phyloP scores from a whole-genome alignment of 2,888 invertebrate species.

The Rotaria macrura region DNA sequence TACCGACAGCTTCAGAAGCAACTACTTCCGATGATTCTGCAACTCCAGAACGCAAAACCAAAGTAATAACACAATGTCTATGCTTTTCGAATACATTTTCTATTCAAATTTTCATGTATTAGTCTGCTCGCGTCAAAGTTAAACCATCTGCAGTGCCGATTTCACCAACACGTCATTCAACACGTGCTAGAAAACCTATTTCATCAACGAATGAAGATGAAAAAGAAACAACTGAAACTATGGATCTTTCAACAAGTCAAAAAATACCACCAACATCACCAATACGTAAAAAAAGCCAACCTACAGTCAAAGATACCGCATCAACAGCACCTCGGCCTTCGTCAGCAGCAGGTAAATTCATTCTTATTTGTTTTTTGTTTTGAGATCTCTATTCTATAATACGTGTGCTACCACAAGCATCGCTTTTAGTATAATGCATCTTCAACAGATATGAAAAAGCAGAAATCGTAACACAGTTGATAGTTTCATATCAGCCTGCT shows the following conservation, averaged over 20 bases:
- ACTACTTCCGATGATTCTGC: neutral
- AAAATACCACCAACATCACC: neutral
- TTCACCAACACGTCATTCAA: neutral
- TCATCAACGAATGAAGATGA: neutral
- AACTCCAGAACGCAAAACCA: neutral
- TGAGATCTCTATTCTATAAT: too few species aligned
- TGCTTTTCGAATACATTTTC: neutral
- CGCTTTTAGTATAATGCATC: too few species aligned
- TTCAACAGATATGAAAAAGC: too few species aligned
- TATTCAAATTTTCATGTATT: neutral
- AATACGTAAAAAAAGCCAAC: neutral
- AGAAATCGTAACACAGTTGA: too few species aligned
- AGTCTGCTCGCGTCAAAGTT: neutral
- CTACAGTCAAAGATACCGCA: neutral
- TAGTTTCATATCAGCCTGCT: too few species aligned
- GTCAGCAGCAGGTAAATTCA: neutral
- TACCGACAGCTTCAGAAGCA: neutral
- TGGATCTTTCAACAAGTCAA: neutral
- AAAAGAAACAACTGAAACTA: neutral
- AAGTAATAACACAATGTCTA: neutral
- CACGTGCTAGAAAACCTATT: neutral
- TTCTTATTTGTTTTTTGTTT: neutral
- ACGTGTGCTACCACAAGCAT: too few species aligned
- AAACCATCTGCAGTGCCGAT: neutral
- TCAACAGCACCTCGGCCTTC: too few species aligned